phyloP scores from a whole-genome alignment of 2,888 invertebrate genomes.

The Dusona sp. region DNA sequence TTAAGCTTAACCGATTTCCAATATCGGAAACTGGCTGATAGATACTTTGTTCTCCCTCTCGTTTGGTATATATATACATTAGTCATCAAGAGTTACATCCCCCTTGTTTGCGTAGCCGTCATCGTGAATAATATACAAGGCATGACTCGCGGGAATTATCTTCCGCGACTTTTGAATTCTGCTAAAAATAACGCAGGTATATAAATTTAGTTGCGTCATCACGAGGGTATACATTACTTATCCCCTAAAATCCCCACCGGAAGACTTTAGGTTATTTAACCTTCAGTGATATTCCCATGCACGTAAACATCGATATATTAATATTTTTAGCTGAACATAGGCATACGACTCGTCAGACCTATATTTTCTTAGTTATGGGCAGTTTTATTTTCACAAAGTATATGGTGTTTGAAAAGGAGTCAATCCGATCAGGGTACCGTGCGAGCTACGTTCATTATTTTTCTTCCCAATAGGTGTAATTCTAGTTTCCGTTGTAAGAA shows the following conservation, averaged over 20 bases:
- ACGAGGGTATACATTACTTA: conserved; percentile 5
- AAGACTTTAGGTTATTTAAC: not conserved
- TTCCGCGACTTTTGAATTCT: conserved; percentile 6
- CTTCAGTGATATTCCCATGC: not conserved
- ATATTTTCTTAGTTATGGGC: not conserved
- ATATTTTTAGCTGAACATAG: not conserved
- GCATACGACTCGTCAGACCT: not conserved
- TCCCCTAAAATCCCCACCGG: conserved; percentile 19
- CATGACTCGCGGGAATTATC: conserved; percentile 9
- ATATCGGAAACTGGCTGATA: not conserved
- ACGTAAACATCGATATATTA: not conserved
- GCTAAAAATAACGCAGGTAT: conserved; percentile 23
- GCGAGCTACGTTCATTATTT: not conserved
- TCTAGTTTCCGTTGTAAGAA: not conserved
- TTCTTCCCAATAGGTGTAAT: not conserved
- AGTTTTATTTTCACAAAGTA: not conserved
- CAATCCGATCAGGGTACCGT: not conserved
- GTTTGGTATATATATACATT: not conserved
- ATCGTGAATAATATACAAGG: not conserved
- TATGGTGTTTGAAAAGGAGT: not conserved
- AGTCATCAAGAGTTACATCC: not conserved
- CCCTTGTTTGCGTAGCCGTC: not conserved
- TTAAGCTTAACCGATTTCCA: not conserved
- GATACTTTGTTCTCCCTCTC: not conserved
- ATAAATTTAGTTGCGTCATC: conserved; percentile 14